These are phyloP conservation scores for Pteromalus puparum DNA, from an alignment of 1,140 invertebrate species.

Conservation along the genomic window DNA sequence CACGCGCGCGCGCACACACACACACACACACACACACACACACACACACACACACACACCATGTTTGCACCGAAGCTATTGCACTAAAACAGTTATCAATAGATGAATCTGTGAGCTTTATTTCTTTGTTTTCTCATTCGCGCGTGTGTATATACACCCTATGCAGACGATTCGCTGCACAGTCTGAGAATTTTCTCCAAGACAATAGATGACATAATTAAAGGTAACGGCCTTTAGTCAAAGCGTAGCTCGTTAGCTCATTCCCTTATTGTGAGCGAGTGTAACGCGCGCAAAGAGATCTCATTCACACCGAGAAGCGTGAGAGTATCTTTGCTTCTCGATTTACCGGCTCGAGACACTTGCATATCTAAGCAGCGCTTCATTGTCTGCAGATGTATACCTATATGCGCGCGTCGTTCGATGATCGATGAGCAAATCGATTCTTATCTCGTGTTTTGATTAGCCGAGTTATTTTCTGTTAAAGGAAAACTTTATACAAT, in stretches of 20 bases:
- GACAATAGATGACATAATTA: constrained; percentile 55
- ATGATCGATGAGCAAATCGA: constrained; percentile 28
- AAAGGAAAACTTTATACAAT: background rate
- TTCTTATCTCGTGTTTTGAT: background rate
- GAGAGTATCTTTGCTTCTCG: constrained; percentile 41
- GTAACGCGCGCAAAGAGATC: constrained; percentile 16
- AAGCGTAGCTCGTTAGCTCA: constrained; percentile 42
- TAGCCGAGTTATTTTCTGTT: background rate
- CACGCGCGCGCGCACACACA: too few relatives aligned
- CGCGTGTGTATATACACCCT: background rate
- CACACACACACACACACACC: too few relatives aligned
- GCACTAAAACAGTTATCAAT: constrained; percentile 20
- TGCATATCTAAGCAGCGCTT: background rate
- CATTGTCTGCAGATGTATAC: background rate
- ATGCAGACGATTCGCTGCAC: constrained; percentile 2
- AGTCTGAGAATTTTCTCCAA: constrained; percentile 38
- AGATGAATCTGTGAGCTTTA: background rate
- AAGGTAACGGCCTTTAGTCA: constrained; percentile 47
- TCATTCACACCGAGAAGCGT: constrained; percentile 34
- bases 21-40: too few relatives aligned
- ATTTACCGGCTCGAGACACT: background rate
- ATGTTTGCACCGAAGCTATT: background rate
- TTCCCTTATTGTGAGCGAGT: constrained; percentile 20
- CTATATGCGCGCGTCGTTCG: background rate
- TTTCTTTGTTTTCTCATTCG: background rate